A percentile compares a stretch with the other conserved stretches of the same genome.
phyloP scores from a whole-genome alignment of 2,113 vertebrate genomes.

The Bubo blakistoni region DNA sequence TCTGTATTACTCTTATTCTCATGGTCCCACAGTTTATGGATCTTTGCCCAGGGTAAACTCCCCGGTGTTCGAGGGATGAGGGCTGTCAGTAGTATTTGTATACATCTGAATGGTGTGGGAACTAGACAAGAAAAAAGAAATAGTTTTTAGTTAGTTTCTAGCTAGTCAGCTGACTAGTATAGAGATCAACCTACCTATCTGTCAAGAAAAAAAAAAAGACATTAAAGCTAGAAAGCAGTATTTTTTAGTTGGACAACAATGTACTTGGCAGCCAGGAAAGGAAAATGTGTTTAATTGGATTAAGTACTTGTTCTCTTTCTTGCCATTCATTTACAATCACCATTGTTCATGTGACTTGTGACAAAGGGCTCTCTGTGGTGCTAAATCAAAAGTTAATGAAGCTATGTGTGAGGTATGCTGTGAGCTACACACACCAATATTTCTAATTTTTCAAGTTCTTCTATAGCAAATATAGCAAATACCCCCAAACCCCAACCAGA shows the following conservation, averaged over 20 bases:
- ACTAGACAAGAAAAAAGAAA: neutral
- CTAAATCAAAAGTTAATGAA: neutral
- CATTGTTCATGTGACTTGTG: neutral
- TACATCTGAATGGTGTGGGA: neutral
- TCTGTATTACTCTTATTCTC: neutral
- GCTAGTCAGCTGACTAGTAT: neutral
- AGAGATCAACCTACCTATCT: neutral
- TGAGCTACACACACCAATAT: neutral
- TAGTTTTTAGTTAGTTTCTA: neutral
- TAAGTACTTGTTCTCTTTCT: neutral
- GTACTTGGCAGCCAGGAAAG: neutral
- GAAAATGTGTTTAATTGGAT: neutral
- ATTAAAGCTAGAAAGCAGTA: neutral
- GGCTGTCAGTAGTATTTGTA: neutral
- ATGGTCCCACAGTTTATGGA: neutral
- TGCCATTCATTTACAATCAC: neutral
- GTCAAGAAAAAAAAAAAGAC: neutral
- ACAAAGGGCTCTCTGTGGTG: neutral
- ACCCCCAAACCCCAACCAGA: neutral
- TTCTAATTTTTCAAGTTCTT: neutral
- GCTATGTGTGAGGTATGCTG: neutral
- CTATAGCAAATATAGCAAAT: neutral
- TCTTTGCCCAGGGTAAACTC: neutral
- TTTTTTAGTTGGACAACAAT: neutral
- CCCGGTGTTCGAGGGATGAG: neutral